phyloP scores from a whole-genome alignment of 2,113 vertebrate species.

The Albula glossodonta region DNA sequence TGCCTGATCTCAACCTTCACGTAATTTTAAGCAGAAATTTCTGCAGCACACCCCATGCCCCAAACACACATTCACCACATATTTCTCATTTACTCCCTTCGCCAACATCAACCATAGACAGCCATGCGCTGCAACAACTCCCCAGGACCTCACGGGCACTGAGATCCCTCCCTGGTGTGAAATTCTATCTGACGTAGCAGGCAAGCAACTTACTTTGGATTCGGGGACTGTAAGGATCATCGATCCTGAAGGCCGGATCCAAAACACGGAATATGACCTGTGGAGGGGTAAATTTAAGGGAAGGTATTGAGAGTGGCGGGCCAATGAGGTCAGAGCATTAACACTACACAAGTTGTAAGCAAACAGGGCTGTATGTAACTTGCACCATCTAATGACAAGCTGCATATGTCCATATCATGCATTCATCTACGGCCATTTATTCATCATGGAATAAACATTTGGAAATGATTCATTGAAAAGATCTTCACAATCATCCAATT shows the following conservation, averaged over 20 bases:
- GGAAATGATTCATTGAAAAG: too few relatives aligned
- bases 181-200: not conserved
- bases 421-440: too few relatives aligned
- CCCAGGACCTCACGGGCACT: not conserved
- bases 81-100: not conserved
- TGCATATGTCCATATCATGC: too few relatives aligned
- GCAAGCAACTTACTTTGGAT: conserved; percentile 87
- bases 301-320: not conserved
- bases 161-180: not conserved
- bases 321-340: not conserved
- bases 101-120: not conserved
- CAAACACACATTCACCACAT: not conserved
- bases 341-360: not conserved
- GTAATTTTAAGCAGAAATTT: not conserved
- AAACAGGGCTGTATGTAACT: not conserved
- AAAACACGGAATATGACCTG: conserved; percentile 95
- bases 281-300: conserved; percentile 18
- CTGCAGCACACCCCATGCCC: not conserved
- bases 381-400: not conserved
- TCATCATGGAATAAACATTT: too few relatives aligned
- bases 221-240: conserved; percentile 91
- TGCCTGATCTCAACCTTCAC: not conserved
- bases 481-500: too few relatives aligned
- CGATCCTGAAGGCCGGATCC: conserved; percentile 92
- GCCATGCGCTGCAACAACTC: conserved; percentile 1